Base-by-base conservation (phyloP, 2,797 vertebrate genomes). In the Gobio occitaniae region DNA sequence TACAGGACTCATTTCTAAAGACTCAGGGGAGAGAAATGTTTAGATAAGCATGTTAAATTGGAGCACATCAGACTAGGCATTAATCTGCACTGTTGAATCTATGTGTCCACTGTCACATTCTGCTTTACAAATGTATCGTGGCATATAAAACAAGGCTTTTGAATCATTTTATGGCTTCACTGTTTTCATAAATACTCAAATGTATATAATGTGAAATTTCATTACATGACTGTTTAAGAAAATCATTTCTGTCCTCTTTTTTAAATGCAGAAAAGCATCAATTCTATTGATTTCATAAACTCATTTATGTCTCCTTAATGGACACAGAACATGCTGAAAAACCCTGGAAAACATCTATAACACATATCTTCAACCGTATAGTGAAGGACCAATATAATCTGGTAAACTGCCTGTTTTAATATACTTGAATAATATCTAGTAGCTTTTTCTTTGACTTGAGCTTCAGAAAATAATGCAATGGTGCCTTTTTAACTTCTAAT, bases 31-130 rank as follows among this genome's bases (percentile, higher is more conserved):
- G 10, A 50, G 61, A 32, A 56, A 56, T 36, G 79, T 71, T 70
- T 19, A 81, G 79, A 82, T 72, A 32, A 74, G 80, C 69, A n/a
- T 82, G 52, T 61, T 74, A 82, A 47, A 82, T 32, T 59, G 16
- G 38, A 56, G 32, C 9, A 17, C 48, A 11, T 80, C 66, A n/a
- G 36, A 16, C 21, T 0, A 5, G 2, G n/a, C 52, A 61, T 61
- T 82, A 71, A 72, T 81, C 66, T 56, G 66, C 38, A 38, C 79
- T 12, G 66, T 29, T 70, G n/a, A 70, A 13, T 25, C 4, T 17
- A 47, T n/a, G 10, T 21, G 38, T 41, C 68, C 68, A 21, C 16
- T 54, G 41, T 82, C 38, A 32, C 41, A 61, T 61, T 72, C 7
- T 12, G 32, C 36, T n/a, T 47, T 32, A 32, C 25, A 72, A 21